Percentiles rank a stretch among this genome's conserved stretches.
Evolutionary conservation across 1,140 invertebrate species (phyloP).

Genomic region (Caenorhabditis inopinata): DNA sequence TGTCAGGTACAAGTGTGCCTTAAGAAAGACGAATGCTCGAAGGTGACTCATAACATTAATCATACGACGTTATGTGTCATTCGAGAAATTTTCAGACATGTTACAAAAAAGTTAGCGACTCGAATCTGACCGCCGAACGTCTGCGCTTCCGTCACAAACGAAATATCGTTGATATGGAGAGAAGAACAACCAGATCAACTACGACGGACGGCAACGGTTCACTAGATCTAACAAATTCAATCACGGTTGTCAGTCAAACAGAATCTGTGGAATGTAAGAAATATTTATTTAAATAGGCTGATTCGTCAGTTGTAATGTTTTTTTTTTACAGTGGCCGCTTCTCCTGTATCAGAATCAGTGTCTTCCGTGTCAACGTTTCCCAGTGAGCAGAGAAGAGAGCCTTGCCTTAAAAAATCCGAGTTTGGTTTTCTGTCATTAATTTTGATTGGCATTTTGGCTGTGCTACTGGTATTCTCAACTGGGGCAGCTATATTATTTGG

Average conservation of each 20-base stretch:
- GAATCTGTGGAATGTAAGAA: not conserved
- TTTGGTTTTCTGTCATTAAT: not conserved
- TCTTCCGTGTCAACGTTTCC: not conserved
- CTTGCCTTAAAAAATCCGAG: not conserved
- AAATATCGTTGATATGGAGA: not conserved
- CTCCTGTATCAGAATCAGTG: not conserved
- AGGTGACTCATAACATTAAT: slow-evolving; percentile 23
- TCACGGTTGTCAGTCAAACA: not conserved
- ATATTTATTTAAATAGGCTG: not conserved
- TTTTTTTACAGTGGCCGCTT: not conserved
- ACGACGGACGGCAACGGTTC: not conserved
- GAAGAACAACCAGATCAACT: not conserved
- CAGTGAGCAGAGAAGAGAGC: not conserved
- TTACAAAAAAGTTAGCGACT: slow-evolving; percentile 48
- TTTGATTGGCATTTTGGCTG: not conserved
- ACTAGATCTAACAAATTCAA: not conserved
- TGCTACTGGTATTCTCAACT: not conserved
- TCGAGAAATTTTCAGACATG: slow-evolving; percentile 37
- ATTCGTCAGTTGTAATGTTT: too few relatives aligned
- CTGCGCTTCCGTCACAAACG: slow-evolving; percentile 48
- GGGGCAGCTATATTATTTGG: not conserved
- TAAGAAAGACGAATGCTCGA: slow-evolving; percentile 45
- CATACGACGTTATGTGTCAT: not conserved
- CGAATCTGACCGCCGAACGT: slow-evolving; percentile 45
- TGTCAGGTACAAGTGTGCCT: slow-evolving; percentile 55